Conservation (phyloP, 2,113 vertebrate genomes). For the Entosphenus tridentatus region DNA sequence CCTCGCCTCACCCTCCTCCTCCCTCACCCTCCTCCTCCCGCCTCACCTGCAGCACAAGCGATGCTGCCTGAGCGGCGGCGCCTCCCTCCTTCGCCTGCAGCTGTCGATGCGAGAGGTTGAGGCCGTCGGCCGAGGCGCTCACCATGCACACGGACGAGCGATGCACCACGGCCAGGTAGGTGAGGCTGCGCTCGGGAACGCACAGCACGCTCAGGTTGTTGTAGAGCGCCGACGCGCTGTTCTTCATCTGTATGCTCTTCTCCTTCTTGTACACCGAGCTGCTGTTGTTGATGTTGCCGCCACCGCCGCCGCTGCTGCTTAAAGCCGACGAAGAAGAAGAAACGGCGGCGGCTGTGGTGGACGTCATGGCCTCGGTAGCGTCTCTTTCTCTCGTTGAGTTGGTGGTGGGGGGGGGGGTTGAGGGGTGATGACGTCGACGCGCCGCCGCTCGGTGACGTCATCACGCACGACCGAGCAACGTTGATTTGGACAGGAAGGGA, state of each 20-base stretch:
- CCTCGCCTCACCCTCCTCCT: neutral
- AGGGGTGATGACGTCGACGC: too few relatives aligned
- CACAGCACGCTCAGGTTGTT: slow-evolving; percentile 65
- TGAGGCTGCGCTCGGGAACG: slow-evolving; percentile 26
- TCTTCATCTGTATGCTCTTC: slow-evolving; percentile 36
- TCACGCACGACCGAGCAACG: too few relatives aligned
- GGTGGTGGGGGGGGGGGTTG: too few relatives aligned
- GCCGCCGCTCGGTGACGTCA: too few relatives aligned
- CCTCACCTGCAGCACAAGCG: slow-evolving; percentile 54
- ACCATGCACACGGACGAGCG: slow-evolving; percentile 46
- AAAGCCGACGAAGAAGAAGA: too few relatives aligned
- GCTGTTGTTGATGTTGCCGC: too few relatives aligned
- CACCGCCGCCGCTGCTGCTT: too few relatives aligned
- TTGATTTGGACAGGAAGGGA: too few relatives aligned
- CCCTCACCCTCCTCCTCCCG: neutral
- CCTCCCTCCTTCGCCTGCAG: slow-evolving; percentile 47
- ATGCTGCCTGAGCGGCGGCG: slow-evolving; percentile 23
- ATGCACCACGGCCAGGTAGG: slow-evolving; percentile 46
- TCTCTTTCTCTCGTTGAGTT: too few relatives aligned
- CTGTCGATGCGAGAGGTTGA: slow-evolving; percentile 46
- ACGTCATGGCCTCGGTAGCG: too few relatives aligned
- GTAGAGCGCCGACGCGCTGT: slow-evolving; percentile 48
- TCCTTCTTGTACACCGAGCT: slow-evolving; percentile 43
- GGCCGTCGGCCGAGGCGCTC: slow-evolving; percentile 36
- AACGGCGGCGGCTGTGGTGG: too few relatives aligned